A percentile compares a stretch with the other conserved stretches of the same genome.
These are phyloP conservation scores for Pachypanchax playfairii DNA, from an alignment of 2,113 vertebrate species.

Conservation along the genomic window DNA sequence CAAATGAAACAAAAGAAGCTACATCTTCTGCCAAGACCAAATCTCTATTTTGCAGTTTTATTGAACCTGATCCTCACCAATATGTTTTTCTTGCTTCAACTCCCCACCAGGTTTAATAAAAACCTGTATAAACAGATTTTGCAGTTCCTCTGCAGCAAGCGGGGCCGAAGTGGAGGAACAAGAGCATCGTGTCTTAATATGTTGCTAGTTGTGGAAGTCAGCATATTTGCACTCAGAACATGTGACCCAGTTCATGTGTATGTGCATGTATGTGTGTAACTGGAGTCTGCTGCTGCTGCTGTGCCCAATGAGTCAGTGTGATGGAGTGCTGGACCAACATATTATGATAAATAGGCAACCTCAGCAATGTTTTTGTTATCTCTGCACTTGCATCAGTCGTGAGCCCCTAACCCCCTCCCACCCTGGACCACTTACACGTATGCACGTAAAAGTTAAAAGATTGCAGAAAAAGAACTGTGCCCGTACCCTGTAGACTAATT, in stretches of 20 bases:
- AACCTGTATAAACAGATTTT: not conserved
- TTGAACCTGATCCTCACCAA: not conserved
- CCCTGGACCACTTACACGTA: constrained; percentile 9
- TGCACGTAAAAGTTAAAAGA: constrained; percentile 8
- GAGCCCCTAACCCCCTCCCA: not conserved
- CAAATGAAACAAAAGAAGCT: constrained; percentile 2
- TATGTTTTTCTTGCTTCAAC: no score
- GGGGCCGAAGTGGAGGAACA: not conserved
- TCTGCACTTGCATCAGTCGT: not conserved
- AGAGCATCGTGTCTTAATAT: constrained; percentile 4
- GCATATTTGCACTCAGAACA: constrained; percentile 22
- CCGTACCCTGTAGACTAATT: constrained; percentile 21
- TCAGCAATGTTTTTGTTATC: constrained; percentile 42
- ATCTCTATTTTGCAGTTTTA: not conserved
- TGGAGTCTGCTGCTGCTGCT: constrained; percentile 7
- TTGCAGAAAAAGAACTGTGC: constrained; percentile 6
- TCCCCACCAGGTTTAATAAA: not conserved
- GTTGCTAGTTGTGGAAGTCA: constrained; percentile 20
- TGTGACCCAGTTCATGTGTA: constrained; percentile 12
- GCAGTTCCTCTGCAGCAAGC: not conserved
- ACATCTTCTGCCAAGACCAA: no score
- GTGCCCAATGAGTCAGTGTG: constrained; percentile 64
- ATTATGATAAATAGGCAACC: constrained; percentile 38
- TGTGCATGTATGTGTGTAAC: not conserved
- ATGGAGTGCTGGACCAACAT: constrained; percentile 33